Evolutionary conservation across 2,888 invertebrate genomes (phyloP).

Genomic region (Harpalus rufipes): DNA sequence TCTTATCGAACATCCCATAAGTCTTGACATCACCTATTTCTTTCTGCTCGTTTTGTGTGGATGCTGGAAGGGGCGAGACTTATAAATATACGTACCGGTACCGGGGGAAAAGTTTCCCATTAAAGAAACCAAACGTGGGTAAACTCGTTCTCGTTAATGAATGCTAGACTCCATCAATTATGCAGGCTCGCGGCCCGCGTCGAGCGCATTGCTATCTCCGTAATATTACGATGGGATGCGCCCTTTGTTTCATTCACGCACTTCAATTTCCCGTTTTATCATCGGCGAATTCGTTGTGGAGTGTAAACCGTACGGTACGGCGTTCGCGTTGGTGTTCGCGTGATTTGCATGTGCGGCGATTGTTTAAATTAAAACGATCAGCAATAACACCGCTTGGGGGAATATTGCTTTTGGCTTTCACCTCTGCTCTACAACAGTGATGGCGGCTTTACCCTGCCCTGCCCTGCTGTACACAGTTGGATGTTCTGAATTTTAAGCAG

Average conservation of each 20-base stretch:
- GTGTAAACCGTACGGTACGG: constrained; percentile 72
- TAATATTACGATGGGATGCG: neutral
- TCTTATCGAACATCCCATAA: constrained; percentile 79
- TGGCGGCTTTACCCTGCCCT: constrained; percentile 69
- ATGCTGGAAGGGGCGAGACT: constrained; percentile 68
- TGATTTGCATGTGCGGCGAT: constrained; percentile 74
- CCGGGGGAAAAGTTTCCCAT: constrained; percentile 75
- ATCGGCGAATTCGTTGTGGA: constrained; percentile 11
- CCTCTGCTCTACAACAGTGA: constrained; percentile 5
- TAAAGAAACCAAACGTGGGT: constrained; percentile 75
- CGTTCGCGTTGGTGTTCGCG: constrained; percentile 69
- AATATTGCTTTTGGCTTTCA: constrained; percentile 70
- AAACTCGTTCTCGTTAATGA: constrained; percentile 71
- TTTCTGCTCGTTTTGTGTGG: constrained; percentile 74
- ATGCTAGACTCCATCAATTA: constrained; percentile 71
- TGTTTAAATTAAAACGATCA: constrained; percentile 65
- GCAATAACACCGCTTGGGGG: constrained; percentile 38
- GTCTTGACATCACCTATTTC: constrained; percentile 79
- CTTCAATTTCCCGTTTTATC: constrained; percentile 45
- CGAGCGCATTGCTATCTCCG: constrained; percentile 19
- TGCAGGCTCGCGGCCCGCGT: constrained; percentile 45
- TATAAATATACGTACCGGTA: constrained; percentile 60
- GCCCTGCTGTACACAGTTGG: constrained; percentile 71
- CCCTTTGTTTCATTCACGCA: constrained; percentile 33
- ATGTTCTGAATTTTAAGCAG: constrained; percentile 76